These are phyloP conservation scores for Noctua pronuba DNA, from an alignment of 2,888 invertebrate genomes.

Conservation along the genomic window DNA sequence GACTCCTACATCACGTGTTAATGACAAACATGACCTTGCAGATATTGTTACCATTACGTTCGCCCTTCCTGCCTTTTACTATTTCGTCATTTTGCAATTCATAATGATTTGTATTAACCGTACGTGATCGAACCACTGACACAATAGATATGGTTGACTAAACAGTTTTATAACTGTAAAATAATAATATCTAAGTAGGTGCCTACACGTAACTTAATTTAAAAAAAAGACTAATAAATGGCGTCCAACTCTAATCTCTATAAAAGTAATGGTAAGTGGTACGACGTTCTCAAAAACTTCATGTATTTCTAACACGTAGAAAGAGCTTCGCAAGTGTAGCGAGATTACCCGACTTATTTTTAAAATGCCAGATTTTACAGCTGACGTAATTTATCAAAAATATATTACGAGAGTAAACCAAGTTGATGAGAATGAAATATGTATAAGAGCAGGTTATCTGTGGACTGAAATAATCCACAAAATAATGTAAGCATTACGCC, in stretches of 20 bases:
- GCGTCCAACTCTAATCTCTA: constrained; percentile 4
- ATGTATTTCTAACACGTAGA: constrained; percentile 55
- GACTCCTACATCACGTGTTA: constrained; percentile 40
- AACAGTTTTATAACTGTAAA: constrained; percentile 18
- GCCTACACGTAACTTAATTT: background rate
- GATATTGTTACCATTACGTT: constrained; percentile 45
- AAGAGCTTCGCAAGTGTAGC: constrained; percentile 33
- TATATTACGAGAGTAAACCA: constrained; percentile 50
- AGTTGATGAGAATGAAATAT: constrained; percentile 46
- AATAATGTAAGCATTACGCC: constrained; percentile 35
- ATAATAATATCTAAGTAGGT: background rate
- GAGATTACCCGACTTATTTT: constrained; percentile 41
- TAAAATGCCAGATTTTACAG: constrained; percentile 36
- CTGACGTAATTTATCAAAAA: constrained; percentile 46
- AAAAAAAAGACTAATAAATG: background rate
- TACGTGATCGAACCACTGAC: constrained; percentile 34
- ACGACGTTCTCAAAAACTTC: constrained; percentile 33
- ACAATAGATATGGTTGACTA: background rate
- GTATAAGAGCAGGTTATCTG: background rate
- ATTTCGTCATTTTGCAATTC: constrained; percentile 39
- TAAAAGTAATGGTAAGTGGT: constrained; percentile 34
- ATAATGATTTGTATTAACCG: constrained; percentile 37
- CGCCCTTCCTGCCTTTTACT: constrained; percentile 51
- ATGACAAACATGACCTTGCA: constrained; percentile 55
- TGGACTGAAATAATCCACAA: constrained; percentile 39